Evolutionary conservation across 2,797 vertebrate genomes (phyloP), one percentile per base, ranked within the genome.

Genomic region (Lycodopsis pacificus): DNA sequence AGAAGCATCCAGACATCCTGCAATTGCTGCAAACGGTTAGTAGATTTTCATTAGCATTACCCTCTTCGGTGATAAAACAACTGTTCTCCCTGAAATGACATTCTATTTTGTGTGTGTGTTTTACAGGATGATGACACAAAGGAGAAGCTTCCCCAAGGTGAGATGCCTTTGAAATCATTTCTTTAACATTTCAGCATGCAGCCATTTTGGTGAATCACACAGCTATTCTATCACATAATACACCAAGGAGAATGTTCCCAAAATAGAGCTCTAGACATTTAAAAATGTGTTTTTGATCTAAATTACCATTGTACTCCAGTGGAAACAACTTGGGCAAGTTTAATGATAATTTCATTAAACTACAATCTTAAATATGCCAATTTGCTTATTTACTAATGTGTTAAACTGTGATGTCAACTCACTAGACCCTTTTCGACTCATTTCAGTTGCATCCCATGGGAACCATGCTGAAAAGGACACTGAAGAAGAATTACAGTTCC

Each of bases 1-100:
- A 97, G 85, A 96, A 96, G 49, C 97, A 97, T 81, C 96, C 97
- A 4, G 96, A 96, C 71, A 94, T 96, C 42, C 76, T 96, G 82
- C 90, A 92, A 82, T 48, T 95, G 70, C 86, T 96, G 74, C 92
- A 93, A 38, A 92, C 67, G 76, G 96, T 96, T 56, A 84, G 88
- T 83, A 65, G 34, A 71, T 34, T 38, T 62, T 73, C 0, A 12
- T 40, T 2, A 81, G 11, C 11, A 10, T 14, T 6, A 1, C 27
- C 17, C 9, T 38, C 34, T 32, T 59, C 4, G 58, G 34, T 34
- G 3, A 69, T 19, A 11, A 44, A 59, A 30, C 25, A 71, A 19
- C 36, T 36, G 10, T 74, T 71, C 7, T 17, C 30, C 4, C 7
- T 71, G 3, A 71, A 67, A 8, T 77, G 19, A 63, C 11, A n/a